Conservation (phyloP, 2,113 vertebrate species). For the Hepsetus odoe region DNA sequence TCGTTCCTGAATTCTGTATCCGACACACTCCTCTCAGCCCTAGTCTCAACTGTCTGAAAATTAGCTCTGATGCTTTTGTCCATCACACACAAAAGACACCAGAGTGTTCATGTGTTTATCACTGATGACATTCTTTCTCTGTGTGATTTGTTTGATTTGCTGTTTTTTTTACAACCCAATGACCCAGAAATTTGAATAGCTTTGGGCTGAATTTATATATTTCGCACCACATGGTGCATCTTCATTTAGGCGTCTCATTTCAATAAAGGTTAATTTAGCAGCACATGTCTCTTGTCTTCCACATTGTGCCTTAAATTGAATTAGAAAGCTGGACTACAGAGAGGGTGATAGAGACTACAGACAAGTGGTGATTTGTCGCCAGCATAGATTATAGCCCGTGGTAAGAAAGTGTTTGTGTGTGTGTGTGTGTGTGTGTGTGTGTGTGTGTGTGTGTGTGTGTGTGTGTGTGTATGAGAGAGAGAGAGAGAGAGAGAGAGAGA, state of each 20-base stretch:
- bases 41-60: conserved; percentile 59
- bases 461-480: conserved; percentile 42
- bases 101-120: conserved; percentile 42
- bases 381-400: conserved; percentile 72
- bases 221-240: conserved; percentile 63
- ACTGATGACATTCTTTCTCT: neutral
- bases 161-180: conserved; percentile 46
- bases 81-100: conserved; percentile 57
- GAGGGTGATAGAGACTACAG: conserved; percentile 67
- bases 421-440: conserved; percentile 18
- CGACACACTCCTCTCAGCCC: conserved; percentile 40
- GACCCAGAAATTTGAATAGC: conserved; percentile 43
- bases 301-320: conserved; percentile 76
- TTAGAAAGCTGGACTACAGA: conserved; percentile 71
- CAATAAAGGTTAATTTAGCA: conserved; percentile 67
- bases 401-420: conserved; percentile 54
- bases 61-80: conserved; percentile 61
- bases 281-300: conserved; percentile 74
- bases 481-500: conserved; percentile 47
- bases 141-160: neutral
- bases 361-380: conserved; percentile 74
- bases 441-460: conserved; percentile 12
- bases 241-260: conserved; percentile 59
- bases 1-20: conserved; percentile 29
- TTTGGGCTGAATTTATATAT: conserved; percentile 60